Base-by-base conservation (phyloP, 2,113 vertebrate genomes). In the Mirounga angustirostris region DNA sequence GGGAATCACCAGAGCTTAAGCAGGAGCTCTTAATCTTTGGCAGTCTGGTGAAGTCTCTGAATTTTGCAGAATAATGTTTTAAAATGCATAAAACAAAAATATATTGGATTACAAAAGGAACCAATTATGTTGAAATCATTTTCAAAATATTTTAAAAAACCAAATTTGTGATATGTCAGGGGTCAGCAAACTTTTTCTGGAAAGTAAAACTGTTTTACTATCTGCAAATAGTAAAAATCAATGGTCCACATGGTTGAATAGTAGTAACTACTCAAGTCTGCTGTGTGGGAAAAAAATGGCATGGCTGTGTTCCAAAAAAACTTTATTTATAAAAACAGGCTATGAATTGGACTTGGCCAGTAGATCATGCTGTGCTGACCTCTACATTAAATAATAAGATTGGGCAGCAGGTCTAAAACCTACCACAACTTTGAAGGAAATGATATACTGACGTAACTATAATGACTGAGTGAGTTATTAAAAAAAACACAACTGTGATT, bases 61-160 rank as follows among this genome's bases (percentile, higher is more conserved):
- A 46, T n/a, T 88, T 89, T 28, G 3, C 59, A 95, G 50, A 80
- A 91, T 50, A 50, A 71, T 76, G 54, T 91, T 95, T 71, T 36
- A 46, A 93, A 96, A 84, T 84, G 28, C 58, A 79, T 46, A 61
- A 54, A 83, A 78, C 58, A 92, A 96, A 96, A 85, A 71, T 40
- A 88, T 1, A 50, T 2, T 74, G 26, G 26, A 82, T 81, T 80
- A 63, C 5, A 89, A 87, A 83, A 50, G 18, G 71, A 86, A 28
- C 0, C 22, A 78, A 59, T 40, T 59, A 59, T 50, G 46, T 30
- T 93, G 30, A 96, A 86, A 59, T 11, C 63, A n/a, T 86, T 88
- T 96, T 74, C 30, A 84, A 89, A 91, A 93, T 87, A 88, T 78
- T 94, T 96, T 80, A 30, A 91, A 95, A 89, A 89, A 21, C 7